phyloP scores from a whole-genome alignment of 2,888 invertebrate species.

The Melinaea menophilus region DNA sequence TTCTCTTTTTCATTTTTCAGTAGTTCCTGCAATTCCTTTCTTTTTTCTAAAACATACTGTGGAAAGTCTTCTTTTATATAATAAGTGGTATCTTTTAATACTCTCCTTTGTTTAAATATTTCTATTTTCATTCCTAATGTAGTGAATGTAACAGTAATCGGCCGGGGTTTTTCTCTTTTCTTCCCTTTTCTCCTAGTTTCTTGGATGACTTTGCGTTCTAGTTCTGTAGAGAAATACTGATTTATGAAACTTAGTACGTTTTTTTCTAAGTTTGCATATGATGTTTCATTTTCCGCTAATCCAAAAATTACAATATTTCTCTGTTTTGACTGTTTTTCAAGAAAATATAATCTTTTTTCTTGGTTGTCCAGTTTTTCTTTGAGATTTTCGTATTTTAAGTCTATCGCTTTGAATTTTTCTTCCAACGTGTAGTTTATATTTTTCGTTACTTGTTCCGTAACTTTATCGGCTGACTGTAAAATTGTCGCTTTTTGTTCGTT shows the following conservation, averaged over 20 bases:
- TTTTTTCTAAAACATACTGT: constrained; percentile 1
- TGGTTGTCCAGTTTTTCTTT: too few species aligned
- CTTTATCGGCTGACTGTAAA: too few species aligned
- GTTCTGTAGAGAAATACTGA: constrained; percentile 1
- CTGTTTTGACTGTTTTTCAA: too few species aligned
- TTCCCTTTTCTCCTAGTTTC: constrained; percentile 16
- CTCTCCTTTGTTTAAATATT: not conserved
- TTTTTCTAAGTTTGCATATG: not conserved
- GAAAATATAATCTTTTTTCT: too few species aligned
- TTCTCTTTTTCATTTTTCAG: constrained; percentile 15
- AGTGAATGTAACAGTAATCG: constrained; percentile 6
- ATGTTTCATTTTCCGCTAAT: too few species aligned
- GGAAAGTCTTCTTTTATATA: constrained; percentile 13
- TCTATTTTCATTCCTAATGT: constrained; percentile 6
- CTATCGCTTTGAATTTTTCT: too few species aligned
- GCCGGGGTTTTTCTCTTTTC: constrained; percentile 13
- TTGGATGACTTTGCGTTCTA: constrained; percentile 14
- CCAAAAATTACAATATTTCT: too few species aligned
- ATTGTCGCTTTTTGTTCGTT: too few species aligned
- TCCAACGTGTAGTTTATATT: too few species aligned
- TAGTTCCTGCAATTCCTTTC: constrained; percentile 14
- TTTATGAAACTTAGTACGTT: not conserved
- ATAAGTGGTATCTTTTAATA: constrained; percentile 4
- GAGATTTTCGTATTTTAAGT: too few species aligned
- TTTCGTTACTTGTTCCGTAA: too few species aligned